Evolutionary conservation across 2,888 invertebrate genomes (phyloP).

Genomic region (Volucella inflata): DNA sequence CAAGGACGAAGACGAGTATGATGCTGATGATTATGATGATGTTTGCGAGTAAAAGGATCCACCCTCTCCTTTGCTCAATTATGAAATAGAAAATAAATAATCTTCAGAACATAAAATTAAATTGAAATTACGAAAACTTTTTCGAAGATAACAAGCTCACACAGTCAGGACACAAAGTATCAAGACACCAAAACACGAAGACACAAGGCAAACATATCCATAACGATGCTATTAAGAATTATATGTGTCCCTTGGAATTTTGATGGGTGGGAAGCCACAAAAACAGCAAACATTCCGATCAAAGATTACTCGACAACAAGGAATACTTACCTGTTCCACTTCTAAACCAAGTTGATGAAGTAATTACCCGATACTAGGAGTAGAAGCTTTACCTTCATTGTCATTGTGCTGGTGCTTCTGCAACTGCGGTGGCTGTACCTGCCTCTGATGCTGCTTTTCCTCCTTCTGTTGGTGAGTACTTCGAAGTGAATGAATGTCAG

Average conservation of each 20-base stretch:
- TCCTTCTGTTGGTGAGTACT: constrained; percentile 29
- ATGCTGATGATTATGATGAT: not conserved
- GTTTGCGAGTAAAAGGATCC: not conserved
- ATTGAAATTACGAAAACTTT: constrained; percentile 58
- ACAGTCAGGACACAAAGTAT: too few species aligned
- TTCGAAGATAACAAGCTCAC: constrained; percentile 11
- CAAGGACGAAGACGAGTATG: too few species aligned
- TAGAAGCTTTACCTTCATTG: constrained; percentile 54
- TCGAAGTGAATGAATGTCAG: constrained; percentile 26
- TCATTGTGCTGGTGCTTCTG: constrained; percentile 24
- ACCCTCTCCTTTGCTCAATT: not conserved
- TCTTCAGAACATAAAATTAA: constrained; percentile 49
- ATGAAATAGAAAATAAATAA: constrained; percentile 51
- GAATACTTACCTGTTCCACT: constrained; percentile 35
- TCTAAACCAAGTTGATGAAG: constrained; percentile 41
- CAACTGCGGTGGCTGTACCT: not conserved
- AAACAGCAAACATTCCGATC: constrained; percentile 40
- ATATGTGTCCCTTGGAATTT: constrained; percentile 41
- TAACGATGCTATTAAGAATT: not conserved
- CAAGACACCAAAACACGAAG: not conserved
- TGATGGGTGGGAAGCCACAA: constrained; percentile 18
- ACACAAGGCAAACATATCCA: constrained; percentile 1
- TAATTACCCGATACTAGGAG: constrained; percentile 64
- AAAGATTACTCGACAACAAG: constrained; percentile 30
- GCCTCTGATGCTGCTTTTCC: not conserved